Evolutionary conservation across 2,797 vertebrate genomes (phyloP), one percentile per base, ranked within the genome.

Genomic region (Chelon labrosus): DNA sequence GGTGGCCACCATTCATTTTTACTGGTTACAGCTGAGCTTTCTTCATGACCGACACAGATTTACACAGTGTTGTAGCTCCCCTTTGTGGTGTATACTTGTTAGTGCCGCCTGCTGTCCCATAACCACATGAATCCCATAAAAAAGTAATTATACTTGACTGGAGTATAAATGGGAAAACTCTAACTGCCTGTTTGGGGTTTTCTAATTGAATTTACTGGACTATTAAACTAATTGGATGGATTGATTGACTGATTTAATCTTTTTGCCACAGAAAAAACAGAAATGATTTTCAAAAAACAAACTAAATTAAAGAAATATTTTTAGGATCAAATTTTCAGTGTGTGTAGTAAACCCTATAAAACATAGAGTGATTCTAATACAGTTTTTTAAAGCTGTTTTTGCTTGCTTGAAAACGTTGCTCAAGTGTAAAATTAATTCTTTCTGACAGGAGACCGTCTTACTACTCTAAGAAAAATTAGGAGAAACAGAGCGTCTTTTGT

Each of bases 21-120:
- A 35, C 7, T 7, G 31, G 31, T 35, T 35, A 35, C 31, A 35
- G 0, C 7, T 35, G 6, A 7, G 2, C 31, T 20, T 49, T 49
- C 44, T 46, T n/a, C 9, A 9, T 8, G 14, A 70, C 38, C 16
- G 38, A 54, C 3, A 1, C 2, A 8, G 31, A 35, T 4, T 73
- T 27, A 58, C 13, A 64, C 19, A 37, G 59, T 58, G 63, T 17
- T 85, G n/a, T 59, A 83, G 80, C 82, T 0, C 85, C 85, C 51
- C 85, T 2, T 56, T 80, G 89, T 84, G 92, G 57, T 60, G 17
- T 42, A 67, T 20, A 2, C 0, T 22, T 50, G 66, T 60, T 75
- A 67, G 31, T 77, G 79, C 54, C 0, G 2, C 4, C 31, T 65
- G 0, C 1, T 7, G 0, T 39, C 8, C 41, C 6, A 37, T 44